phyloP scores from a whole-genome alignment of 2,113 vertebrate genomes.

The Circaetus cinerascens region DNA sequence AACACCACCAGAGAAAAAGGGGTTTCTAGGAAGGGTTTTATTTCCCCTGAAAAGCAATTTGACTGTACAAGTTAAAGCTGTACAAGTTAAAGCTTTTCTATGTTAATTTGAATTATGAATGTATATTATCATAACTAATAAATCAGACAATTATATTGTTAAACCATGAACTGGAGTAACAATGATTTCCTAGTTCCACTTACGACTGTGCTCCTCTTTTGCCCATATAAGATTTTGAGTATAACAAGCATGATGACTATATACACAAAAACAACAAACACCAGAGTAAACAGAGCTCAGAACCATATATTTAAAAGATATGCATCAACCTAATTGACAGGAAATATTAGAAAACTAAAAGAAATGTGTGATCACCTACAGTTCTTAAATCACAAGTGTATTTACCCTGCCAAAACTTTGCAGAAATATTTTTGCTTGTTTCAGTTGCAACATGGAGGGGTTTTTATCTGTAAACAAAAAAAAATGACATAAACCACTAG shows the following conservation, averaged over 20 bases:
- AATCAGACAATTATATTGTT: not conserved
- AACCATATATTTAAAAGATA: not conserved
- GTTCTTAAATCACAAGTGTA: not conserved
- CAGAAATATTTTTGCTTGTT: not conserved
- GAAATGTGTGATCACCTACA: not conserved
- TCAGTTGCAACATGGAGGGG: not conserved
- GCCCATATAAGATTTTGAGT: not conserved
- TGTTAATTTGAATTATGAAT: not conserved
- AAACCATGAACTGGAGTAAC: not conserved
- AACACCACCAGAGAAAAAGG: not conserved
- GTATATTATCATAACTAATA: not conserved
- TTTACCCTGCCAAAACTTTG: not conserved
- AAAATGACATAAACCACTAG: not conserved
- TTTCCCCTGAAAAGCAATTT: not conserved
- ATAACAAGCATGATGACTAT: not conserved
- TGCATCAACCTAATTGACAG: not conserved
- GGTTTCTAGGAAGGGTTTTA: not conserved
- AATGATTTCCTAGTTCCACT: not conserved
- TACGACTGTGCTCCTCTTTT: not conserved
- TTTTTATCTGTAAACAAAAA: not conserved
- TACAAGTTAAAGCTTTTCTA: not conserved
- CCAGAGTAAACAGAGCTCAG: not conserved
- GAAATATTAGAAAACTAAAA: not conserved
- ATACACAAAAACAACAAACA: not conserved
- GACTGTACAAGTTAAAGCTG: not conserved